A percentile compares a stretch with the other conserved stretches of the same genome.
These are phyloP conservation scores for Gallinago stenura DNA, from an alignment of 2,797 vertebrate genomes.

Conservation along the genomic window DNA sequence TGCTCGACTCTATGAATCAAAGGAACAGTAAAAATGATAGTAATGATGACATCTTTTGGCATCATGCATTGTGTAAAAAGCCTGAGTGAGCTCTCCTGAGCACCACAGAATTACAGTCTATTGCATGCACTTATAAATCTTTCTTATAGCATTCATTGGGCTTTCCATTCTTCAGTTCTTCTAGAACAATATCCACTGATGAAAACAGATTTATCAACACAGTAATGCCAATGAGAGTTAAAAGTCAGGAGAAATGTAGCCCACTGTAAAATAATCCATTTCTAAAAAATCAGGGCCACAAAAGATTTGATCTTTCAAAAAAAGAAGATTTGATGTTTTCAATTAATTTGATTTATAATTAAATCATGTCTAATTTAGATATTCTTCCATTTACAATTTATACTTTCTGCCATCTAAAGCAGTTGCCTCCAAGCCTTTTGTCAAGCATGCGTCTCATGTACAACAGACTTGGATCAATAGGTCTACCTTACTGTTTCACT, in stretches of 20 bases:
- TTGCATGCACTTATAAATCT: neutral
- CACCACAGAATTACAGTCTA: neutral
- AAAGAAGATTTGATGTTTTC: neutral
- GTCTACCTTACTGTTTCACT: neutral
- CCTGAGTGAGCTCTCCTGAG: neutral
- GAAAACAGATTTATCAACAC: neutral
- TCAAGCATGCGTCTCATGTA: neutral
- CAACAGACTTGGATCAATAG: neutral
- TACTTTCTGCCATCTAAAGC: neutral
- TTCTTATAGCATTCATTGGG: neutral
- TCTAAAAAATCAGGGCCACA: neutral
- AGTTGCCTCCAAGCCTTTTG: neutral
- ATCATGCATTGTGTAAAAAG: neutral
- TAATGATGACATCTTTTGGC: neutral
- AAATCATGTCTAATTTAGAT: neutral
- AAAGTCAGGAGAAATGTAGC: neutral
- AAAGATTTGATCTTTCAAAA: neutral
- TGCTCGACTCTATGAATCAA: neutral
- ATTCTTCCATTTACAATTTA: neutral
- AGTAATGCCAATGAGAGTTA: neutral
- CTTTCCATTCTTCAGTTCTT: neutral
- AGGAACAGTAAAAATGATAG: conserved; percentile 13
- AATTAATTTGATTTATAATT: neutral
- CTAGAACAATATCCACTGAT: neutral
- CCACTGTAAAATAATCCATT: neutral